Evolutionary conservation across 2,113 vertebrate genomes (phyloP).

Genomic region (Crotalus viridis): DNA sequence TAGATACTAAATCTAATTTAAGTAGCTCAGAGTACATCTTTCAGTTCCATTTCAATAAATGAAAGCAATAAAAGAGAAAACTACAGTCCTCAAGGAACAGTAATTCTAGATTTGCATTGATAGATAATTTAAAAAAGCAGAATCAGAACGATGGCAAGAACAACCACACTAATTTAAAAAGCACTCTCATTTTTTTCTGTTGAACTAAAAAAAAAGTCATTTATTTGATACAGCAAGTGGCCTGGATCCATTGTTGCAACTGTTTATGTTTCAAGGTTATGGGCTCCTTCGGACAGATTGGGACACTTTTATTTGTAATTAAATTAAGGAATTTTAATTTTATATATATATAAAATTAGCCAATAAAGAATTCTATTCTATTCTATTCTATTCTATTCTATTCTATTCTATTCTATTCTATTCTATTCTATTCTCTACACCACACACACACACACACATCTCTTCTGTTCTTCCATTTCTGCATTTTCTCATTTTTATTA

Average conservation of each 20-base stretch:
- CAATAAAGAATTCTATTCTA: not conserved
- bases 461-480: not conserved
- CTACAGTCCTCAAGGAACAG: not conserved
- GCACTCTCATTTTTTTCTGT: not conserved
- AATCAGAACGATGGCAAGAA: not conserved
- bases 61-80: conserved; percentile 18
- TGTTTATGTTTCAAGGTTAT: not conserved
- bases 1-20: conserved; percentile 13
- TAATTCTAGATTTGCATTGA: not conserved
- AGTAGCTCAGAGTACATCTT: not conserved
- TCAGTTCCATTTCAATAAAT: not conserved
- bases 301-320: not conserved
- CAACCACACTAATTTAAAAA: not conserved
- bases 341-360: too few species aligned
- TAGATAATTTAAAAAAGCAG: not conserved
- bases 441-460: not conserved
- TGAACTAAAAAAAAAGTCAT: not conserved
- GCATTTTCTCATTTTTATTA: not conserved
- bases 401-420: too few species aligned
- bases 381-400: not conserved
- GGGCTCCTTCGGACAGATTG: not conserved
- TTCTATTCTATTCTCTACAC: not conserved
- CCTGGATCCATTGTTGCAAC: not conserved
- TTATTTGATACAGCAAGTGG: not conserved
- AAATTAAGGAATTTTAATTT: not conserved